These are phyloP conservation scores for Cerceris rybyensis DNA, from an alignment of 2,888 invertebrate genomes.

Conservation along the genomic window DNA sequence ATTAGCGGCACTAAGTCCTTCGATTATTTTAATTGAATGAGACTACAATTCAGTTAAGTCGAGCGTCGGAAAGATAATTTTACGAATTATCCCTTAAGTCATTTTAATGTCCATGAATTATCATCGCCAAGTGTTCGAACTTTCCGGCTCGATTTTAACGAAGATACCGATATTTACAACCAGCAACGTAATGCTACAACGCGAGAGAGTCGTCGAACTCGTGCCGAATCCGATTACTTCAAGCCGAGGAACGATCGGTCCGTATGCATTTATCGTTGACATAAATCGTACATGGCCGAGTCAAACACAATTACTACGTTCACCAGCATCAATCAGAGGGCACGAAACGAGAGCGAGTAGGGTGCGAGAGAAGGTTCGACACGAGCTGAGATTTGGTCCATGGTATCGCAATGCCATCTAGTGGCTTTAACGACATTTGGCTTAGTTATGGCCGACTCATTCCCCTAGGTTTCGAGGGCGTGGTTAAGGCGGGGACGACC, in stretches of 20 bases:
- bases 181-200: background rate
- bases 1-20: no score
- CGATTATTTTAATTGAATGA: no score
- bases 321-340: background rate
- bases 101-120: no score
- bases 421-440: constrained; percentile 75
- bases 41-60: no score
- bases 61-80: no score
- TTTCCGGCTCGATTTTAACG: no score
- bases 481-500: constrained; percentile 70
- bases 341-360: constrained; percentile 1
- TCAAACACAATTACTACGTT: constrained; percentile 12
- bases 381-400: constrained; percentile 29
- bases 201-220: background rate
- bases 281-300: background rate
- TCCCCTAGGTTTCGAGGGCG: constrained; percentile 76
- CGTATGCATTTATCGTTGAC: background rate
- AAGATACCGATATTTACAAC: no score
- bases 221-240: background rate
- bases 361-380: constrained; percentile 25
- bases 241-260: background rate
- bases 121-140: no score
- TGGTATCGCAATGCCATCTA: constrained; percentile 80
- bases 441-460: constrained; percentile 81
- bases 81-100: no score